phyloP scores from a whole-genome alignment of 2,113 vertebrate species.

The Hippocampus zosterae region DNA sequence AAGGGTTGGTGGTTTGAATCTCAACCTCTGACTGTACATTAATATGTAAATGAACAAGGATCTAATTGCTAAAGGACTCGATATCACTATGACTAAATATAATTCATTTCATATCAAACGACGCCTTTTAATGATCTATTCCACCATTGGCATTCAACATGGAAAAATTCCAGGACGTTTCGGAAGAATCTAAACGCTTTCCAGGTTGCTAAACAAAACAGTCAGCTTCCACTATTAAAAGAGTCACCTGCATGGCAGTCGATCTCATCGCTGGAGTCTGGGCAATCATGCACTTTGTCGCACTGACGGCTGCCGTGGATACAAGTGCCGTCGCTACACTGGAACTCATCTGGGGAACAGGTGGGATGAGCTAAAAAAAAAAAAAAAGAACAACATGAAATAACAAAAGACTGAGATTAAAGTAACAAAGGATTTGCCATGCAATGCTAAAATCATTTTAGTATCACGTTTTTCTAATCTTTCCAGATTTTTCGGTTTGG shows the following conservation, averaged over 20 bases:
- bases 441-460: background rate
- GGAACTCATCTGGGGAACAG: conserved; percentile 79
- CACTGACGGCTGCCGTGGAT: conserved; percentile 79
- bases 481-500: too few species aligned
- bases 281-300: conserved; percentile 71
- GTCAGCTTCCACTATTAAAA: background rate
- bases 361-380: conserved; percentile 59
- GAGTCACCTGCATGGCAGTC: conserved; percentile 73
- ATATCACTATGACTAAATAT: too few species aligned
- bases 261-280: conserved; percentile 77
- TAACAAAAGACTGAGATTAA: background rate
- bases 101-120: too few species aligned
- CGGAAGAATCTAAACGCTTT: background rate
- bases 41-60: too few species aligned
- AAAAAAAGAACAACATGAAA: background rate
- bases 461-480: too few species aligned
- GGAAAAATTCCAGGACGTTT: background rate
- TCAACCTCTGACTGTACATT: too few species aligned
- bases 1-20: too few species aligned
- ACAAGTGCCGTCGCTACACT: conserved; percentile 75
- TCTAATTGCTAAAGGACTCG: too few species aligned
- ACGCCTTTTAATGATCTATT: too few species aligned
- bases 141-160: background rate
- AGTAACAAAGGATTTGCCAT: background rate
- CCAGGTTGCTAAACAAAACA: background rate